These are phyloP conservation scores for Epizoanthus scotinus DNA, from an alignment of 92 coral and sea anemone species.

Conservation along the genomic window DNA sequence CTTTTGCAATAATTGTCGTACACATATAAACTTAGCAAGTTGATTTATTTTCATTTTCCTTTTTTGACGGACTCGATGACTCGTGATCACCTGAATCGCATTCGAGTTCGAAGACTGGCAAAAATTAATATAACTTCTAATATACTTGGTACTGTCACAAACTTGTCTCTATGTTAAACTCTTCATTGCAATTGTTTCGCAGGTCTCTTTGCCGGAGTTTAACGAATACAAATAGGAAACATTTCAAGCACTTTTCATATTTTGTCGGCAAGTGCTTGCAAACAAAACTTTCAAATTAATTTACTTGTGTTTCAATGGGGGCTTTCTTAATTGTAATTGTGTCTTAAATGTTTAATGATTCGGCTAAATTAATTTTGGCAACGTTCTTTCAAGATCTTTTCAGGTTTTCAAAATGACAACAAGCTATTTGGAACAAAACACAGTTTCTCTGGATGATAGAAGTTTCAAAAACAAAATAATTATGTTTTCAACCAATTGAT, in stretches of 20 bases:
- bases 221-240: not conserved
- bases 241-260: conserved; percentile 3
- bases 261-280: conserved; percentile 43
- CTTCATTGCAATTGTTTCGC: not conserved
- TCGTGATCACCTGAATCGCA: no score
- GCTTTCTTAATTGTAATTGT: conserved; percentile 41
- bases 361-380: conserved; percentile 40
- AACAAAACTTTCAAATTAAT: conserved; percentile 40
- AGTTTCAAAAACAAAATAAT: conserved; percentile 27
- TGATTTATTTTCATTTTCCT: not conserved
- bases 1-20: not conserved
- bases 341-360: conserved; percentile 45
- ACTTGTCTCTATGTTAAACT: not conserved
- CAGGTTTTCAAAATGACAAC: conserved; percentile 3
- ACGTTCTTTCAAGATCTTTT: conserved; percentile 25
- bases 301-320: conserved; percentile 39
- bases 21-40: not conserved
- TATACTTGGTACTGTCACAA: not conserved
- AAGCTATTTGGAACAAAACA: conserved; percentile 10
- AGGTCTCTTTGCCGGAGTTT: not conserved
- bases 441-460: conserved; percentile 7
- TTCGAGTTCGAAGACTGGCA: not conserved
- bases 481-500: conserved; percentile 24
- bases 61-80: no score
- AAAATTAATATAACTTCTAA: not conserved